phyloP scores from a whole-genome alignment of 1,140 invertebrate species.

The Wasmannia auropunctata region DNA sequence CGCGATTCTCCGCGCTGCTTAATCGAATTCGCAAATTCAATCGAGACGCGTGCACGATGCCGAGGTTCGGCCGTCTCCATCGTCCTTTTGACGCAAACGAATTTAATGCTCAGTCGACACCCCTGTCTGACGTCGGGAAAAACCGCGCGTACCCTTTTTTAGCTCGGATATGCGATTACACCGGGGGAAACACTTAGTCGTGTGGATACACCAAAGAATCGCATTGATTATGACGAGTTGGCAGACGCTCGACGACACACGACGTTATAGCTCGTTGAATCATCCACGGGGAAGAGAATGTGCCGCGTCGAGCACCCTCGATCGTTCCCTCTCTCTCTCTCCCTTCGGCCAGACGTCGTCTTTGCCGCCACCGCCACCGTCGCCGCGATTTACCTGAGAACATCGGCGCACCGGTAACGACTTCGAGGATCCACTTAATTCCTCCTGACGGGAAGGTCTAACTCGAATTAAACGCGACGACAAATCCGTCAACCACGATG shows the following conservation, averaged over 20 bases:
- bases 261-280: constrained; percentile 2
- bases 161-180: background rate
- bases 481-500: constrained; percentile 22
- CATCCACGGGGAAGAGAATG: constrained; percentile 30
- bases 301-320: background rate
- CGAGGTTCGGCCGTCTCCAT: too few species aligned
- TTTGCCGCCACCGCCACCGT: constrained; percentile 10
- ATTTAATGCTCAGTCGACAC: too few species aligned
- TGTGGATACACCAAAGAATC: background rate
- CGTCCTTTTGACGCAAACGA: too few species aligned
- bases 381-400: constrained; percentile 75
- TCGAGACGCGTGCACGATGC: too few species aligned
- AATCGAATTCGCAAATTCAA: constrained; percentile 16
- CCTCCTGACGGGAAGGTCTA: too few species aligned
- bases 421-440: constrained; percentile 16
- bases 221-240: background rate
- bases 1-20: background rate
- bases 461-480: constrained; percentile 21
- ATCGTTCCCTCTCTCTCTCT: background rate
- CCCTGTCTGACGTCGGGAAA: too few species aligned
- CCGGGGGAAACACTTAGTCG: background rate
- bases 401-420: constrained; percentile 69
- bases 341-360: constrained; percentile 17
- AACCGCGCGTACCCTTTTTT: too few species aligned
- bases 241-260: background rate